Conservation (phyloP, 2,113 vertebrate genomes). For the Piprites chloris region DNA sequence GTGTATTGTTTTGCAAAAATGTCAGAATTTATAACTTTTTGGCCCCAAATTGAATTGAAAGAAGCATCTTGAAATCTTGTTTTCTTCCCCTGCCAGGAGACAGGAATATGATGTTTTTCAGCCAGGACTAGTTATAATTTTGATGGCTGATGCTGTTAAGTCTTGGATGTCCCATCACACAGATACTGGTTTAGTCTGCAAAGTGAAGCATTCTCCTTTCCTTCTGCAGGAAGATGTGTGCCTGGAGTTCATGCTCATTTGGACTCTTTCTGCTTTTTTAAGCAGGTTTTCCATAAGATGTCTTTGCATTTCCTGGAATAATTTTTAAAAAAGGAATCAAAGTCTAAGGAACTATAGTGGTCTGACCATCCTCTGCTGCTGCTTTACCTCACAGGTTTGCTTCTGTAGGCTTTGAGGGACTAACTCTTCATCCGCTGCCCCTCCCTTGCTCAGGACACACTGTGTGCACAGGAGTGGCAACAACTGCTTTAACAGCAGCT, state of each 20-base stretch:
- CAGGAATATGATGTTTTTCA: neutral
- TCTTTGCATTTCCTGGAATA: neutral
- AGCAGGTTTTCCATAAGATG: neutral
- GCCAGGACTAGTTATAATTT: neutral
- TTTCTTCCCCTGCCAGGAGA: conserved; percentile 2
- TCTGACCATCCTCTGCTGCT: neutral
- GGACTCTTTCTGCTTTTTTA: neutral
- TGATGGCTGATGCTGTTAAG: neutral
- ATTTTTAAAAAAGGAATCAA: neutral
- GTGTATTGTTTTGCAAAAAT: conserved; percentile 9
- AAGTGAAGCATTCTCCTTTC: neutral
- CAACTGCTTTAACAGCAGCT: neutral
- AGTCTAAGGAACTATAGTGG: neutral
- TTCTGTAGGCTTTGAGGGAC: neutral
- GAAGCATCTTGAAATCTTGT: conserved; percentile 6
- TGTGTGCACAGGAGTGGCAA: neutral
- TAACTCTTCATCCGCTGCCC: neutral
- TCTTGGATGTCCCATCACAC: neutral
- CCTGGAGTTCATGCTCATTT: neutral
- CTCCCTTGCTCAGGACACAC: neutral
- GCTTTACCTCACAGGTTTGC: neutral
- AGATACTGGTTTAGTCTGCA: neutral
- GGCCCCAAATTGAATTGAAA: neutral
- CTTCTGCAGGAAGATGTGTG: neutral
- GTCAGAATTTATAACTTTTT: conserved; percentile 16